Conservation (phyloP, 1,140 invertebrate genomes). For the Probaryconus sp. region DNA sequence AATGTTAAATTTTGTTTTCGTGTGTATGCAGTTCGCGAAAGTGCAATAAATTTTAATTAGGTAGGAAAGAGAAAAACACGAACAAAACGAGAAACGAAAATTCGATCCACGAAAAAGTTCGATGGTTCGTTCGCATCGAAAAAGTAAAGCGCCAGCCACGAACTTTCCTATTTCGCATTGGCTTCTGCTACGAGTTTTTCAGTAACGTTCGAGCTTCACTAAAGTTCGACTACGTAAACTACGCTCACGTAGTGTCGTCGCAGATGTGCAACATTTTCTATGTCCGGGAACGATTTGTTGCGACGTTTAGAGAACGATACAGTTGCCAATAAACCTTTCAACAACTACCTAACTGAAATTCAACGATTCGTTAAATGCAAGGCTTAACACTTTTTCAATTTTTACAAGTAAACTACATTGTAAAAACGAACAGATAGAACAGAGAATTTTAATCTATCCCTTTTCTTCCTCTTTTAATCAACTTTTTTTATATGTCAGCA, state of each 20-base stretch:
- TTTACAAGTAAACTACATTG: neutral
- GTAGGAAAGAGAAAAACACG: constrained; percentile 37
- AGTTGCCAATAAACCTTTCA: constrained; percentile 50
- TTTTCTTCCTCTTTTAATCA: too few species aligned
- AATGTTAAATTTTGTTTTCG: constrained; percentile 8
- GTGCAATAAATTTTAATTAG: constrained; percentile 40
- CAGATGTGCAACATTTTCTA: constrained; percentile 50
- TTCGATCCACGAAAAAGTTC: constrained; percentile 14
- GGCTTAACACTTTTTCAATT: neutral
- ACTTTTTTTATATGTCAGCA: too few species aligned
- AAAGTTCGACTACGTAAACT: constrained; percentile 57
- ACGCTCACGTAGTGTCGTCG: constrained; percentile 51
- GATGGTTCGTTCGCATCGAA: constrained; percentile 5
- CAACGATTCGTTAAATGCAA: constrained; percentile 8
- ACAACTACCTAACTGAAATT: constrained; percentile 34
- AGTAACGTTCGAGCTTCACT: constrained; percentile 43
- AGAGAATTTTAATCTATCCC: too few species aligned
- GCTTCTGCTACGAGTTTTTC: constrained; percentile 41
- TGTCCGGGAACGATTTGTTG: constrained; percentile 46
- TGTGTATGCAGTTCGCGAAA: neutral
- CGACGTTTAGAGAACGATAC: constrained; percentile 7
- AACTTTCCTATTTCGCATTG: constrained; percentile 55
- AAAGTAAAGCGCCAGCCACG: constrained; percentile 38
- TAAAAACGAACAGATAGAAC: too few species aligned
- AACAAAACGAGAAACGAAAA: constrained; percentile 7